Evolutionary conservation across 2,797 vertebrate genomes (phyloP), one percentile per base, ranked within the genome.

Genomic region (Pteronotus mesoamericanus): DNA sequence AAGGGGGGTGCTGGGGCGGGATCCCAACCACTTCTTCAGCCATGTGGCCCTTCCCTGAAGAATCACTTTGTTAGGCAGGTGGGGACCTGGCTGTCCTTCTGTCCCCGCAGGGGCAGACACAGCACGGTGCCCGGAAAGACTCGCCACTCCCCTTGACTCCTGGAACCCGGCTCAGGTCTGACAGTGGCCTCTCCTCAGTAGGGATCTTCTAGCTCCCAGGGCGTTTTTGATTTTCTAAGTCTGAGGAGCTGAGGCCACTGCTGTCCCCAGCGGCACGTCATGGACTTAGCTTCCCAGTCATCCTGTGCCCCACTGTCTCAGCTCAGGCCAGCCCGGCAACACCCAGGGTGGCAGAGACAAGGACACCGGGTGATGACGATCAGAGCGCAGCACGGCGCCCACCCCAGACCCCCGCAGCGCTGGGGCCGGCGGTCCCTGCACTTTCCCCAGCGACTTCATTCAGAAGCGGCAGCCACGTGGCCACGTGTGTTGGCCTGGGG

Each of bases 21-120:
- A 21, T 1, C 80, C 48, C 0, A 15, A 9, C 32, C 3, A 18
- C 7, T 4, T 1, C 2, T 4, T 6, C 26, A 24, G 55, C 2
- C 10, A 14, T 2, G 1, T 5, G 59, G 9, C 72, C 53, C 48
- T 16, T 29, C 39, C 5, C 0, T 1, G 1, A 39, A 34, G n/a
- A 8, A 48, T 3, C 37, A 1, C 15, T 5, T 26, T 18, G 10
- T 39, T 16, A 10, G 2, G 19, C 0, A 0, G 2, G 6, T 5
- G 1, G 37, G 42, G 3, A 6, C 32, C 42, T 46, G 42, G 34
- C 29, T n/a, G 14, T 57, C 61, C 77, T 51, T 26, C 19, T 5
- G 21, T 9, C 34, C 0, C 53, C 10, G 2, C 32, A 9, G 6
- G 0, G 12, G 37, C 78, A 48, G 59, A 48, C 0, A 5, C 0